Conservation (phyloP, 2,797 vertebrate species). For the Staurois parvus region DNA sequence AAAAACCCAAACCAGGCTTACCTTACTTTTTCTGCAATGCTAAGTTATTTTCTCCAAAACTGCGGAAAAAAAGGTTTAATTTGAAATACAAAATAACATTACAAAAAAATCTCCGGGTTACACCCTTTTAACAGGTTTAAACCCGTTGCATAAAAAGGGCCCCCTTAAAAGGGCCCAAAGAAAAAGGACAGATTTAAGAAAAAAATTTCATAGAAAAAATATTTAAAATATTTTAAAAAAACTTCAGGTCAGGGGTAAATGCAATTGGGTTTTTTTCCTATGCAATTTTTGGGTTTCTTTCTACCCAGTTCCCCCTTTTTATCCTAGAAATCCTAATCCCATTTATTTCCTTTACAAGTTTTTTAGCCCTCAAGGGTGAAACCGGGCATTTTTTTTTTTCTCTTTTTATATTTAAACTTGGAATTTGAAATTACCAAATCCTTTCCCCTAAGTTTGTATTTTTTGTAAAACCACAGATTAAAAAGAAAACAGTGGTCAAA, state of each 20-base stretch:
- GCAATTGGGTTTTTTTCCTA: background rate
- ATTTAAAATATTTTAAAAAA: too few relatives aligned
- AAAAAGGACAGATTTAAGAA: background rate
- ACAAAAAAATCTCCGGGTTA: too few relatives aligned
- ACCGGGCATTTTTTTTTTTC: constrained; percentile 35
- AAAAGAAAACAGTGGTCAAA: constrained; percentile 49
- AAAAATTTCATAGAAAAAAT: background rate
- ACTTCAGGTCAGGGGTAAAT: background rate
- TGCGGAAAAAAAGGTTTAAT: too few relatives aligned
- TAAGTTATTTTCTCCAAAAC: too few relatives aligned
- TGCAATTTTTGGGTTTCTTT: background rate
- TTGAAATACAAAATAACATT: too few relatives aligned
- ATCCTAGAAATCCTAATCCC: constrained; percentile 1
- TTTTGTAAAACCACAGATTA: constrained; percentile 11
- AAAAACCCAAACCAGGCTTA: too few relatives aligned
- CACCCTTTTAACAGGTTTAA: too few relatives aligned
- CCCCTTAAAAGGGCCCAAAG: background rate
- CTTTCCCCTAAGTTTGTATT: constrained; percentile 52
- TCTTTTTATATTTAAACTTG: constrained; percentile 45
- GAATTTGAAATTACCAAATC: constrained; percentile 37
- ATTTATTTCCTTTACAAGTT: constrained; percentile 42
- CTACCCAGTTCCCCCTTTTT: constrained; percentile 6
- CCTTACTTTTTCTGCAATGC: too few relatives aligned
- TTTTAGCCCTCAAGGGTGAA: constrained; percentile 30
- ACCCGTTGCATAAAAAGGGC: too few relatives aligned